Evolutionary conservation across 2,888 invertebrate species (phyloP).

Genomic region (Uloborus plumipes): DNA sequence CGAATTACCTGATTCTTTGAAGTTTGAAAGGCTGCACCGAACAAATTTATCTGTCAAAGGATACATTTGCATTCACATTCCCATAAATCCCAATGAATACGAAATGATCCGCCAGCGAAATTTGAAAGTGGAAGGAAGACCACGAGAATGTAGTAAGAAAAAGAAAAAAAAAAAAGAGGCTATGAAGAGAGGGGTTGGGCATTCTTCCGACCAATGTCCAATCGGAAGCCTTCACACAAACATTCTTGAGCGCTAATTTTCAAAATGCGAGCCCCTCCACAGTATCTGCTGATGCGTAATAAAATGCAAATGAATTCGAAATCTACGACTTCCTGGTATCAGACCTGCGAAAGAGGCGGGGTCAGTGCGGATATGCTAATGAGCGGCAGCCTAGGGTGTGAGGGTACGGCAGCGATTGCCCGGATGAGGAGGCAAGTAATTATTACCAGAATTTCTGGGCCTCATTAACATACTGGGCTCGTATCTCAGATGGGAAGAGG

Average conservation of each 20-base stretch:
- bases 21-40: too few relatives aligned
- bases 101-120: too few relatives aligned
- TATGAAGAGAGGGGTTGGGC: background rate
- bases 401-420: constrained; percentile 25
- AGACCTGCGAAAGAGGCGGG: constrained; percentile 39
- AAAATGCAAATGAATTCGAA: constrained; percentile 36
- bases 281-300: constrained; percentile 19
- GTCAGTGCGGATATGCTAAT: constrained; percentile 45
- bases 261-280: constrained; percentile 1
- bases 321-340: constrained; percentile 18
- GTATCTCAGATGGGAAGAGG: constrained; percentile 20
- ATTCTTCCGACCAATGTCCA: constrained; percentile 1
- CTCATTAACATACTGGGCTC: constrained; percentile 45
- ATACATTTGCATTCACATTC: too few relatives aligned
- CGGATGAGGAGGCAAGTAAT: constrained; percentile 52
- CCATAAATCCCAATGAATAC: too few relatives aligned
- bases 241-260: constrained; percentile 20
- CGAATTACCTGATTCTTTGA: too few relatives aligned
- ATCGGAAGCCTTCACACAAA: constrained; percentile 1
- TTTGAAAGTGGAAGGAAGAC: too few relatives aligned
- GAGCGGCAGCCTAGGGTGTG: constrained; percentile 21
- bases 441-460: constrained; percentile 52
- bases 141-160: too few relatives aligned
- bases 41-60: too few relatives aligned
- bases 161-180: too few relatives aligned